phyloP scores from a whole-genome alignment of 2,888 invertebrate genomes.

The Tortricodes alternella region DNA sequence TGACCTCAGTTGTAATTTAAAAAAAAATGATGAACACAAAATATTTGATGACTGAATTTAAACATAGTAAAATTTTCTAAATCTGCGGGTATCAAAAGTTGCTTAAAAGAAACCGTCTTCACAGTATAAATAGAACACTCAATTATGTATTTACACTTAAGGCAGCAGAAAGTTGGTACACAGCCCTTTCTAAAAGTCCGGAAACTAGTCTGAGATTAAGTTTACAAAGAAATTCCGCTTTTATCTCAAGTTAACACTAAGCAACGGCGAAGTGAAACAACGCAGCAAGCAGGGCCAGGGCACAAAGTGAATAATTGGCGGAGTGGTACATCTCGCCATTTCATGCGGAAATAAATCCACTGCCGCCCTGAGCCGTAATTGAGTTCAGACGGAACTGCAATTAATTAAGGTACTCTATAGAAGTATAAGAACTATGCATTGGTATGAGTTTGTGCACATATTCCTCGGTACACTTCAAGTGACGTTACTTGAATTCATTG shows the following conservation, averaged over 20 bases:
- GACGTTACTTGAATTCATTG: constrained; percentile 3
- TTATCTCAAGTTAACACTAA: constrained; percentile 39
- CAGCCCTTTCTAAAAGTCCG: background rate
- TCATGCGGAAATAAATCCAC: constrained; percentile 54
- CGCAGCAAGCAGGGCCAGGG: constrained; percentile 38
- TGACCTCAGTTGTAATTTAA: no score
- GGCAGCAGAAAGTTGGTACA: background rate
- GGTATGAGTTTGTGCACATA: constrained; percentile 1
- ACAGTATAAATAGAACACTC: background rate
- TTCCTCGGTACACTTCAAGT: constrained; percentile 1
- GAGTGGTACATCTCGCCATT: constrained; percentile 46
- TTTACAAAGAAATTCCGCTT: constrained; percentile 42
- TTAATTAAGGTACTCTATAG: constrained; percentile 29
- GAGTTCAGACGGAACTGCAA: constrained; percentile 32
- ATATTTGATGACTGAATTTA: no score
- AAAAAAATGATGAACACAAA: no score
- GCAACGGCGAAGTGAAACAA: constrained; percentile 42
- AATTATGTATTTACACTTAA: background rate
- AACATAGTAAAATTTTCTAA: no score
- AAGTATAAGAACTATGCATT: constrained; percentile 24
- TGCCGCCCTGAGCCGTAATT: constrained; percentile 28
- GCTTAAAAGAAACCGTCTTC: no score
- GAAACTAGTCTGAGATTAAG: constrained; percentile 39
- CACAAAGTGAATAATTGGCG: constrained; percentile 54
- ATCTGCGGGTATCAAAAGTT: no score